Conservation (phyloP, 2,797 vertebrate species). For the Cuculus canorus region DNA sequence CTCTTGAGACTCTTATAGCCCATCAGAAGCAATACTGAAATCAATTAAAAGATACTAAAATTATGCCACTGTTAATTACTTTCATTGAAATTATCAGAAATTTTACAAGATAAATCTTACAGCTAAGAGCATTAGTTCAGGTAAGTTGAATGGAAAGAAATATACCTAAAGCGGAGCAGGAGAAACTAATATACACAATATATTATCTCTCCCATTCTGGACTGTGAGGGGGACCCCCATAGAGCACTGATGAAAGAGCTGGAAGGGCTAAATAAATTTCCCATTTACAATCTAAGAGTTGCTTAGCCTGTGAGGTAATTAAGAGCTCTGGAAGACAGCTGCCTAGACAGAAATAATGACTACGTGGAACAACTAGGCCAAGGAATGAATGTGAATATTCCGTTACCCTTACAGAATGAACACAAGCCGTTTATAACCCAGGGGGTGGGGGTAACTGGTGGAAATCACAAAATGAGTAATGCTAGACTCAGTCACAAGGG, state of each 20-base stretch:
- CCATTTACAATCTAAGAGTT: not conserved
- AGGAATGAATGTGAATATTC: not conserved
- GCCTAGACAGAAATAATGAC: not conserved
- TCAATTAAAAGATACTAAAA: not conserved
- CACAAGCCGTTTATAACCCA: not conserved
- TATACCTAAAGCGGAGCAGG: rapidly evolving
- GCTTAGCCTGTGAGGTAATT: not conserved
- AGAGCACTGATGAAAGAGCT: not conserved
- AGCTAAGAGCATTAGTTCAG: not conserved
- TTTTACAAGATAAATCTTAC: not conserved
- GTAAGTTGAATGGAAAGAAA: not conserved
- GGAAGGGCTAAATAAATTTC: not conserved
- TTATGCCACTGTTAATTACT: not conserved
- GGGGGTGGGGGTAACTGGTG: too few species aligned
- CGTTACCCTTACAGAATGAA: not conserved
- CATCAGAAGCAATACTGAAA: not conserved
- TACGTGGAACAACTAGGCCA: not conserved
- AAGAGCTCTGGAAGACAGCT: not conserved
- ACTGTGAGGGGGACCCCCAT: rapidly evolving
- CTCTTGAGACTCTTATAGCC: not conserved
- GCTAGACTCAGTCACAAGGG: not conserved
- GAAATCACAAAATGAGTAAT: not conserved
- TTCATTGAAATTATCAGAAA: not conserved
- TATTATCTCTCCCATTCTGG: not conserved
- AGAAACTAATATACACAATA: not conserved